Evolutionary conservation across 2,113 vertebrate species (phyloP).

Genomic region (Protobothrops mucrosquamatus): DNA sequence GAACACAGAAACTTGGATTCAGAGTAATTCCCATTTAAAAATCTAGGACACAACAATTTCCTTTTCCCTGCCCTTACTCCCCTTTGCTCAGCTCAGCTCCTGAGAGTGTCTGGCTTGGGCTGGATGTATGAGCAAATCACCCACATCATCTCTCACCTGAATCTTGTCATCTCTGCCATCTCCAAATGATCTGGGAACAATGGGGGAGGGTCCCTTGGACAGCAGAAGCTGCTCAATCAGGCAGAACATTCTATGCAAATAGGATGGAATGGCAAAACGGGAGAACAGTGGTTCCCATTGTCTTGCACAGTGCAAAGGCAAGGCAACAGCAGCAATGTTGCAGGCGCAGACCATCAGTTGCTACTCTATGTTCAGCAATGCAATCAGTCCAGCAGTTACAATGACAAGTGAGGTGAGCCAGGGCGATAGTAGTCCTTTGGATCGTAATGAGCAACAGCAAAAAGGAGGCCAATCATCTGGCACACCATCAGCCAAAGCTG

Average conservation of each 20-base stretch:
- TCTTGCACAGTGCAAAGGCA: slow-evolving; percentile 75
- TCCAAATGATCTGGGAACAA: slow-evolving; percentile 81
- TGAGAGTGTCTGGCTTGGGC: slow-evolving; percentile 28
- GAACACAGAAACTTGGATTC: not conserved
- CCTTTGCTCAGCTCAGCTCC: not conserved
- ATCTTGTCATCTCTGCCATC: slow-evolving; percentile 76
- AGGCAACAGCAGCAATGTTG: slow-evolving; percentile 77
- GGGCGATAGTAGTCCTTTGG: not conserved
- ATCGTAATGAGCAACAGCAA: not conserved
- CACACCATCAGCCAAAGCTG: not conserved
- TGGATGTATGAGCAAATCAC: slow-evolving; percentile 49
- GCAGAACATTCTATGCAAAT: slow-evolving; percentile 88
- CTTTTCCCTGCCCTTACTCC: not conserved
- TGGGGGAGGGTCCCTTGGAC: slow-evolving; percentile 63
- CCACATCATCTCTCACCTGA: slow-evolving; percentile 79
- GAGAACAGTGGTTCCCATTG: slow-evolving; percentile 81
- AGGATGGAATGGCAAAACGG: slow-evolving; percentile 70
- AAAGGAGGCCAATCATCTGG: not conserved
- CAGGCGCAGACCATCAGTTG: slow-evolving; percentile 64
- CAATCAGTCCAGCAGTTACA: slow-evolving; percentile 6
- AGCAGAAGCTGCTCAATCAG: slow-evolving; percentile 78
- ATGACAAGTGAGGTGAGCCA: not conserved
- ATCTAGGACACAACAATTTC: not conserved
- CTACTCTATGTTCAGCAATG: slow-evolving; percentile 71
- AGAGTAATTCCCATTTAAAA: not conserved